Evolutionary conservation across 1,140 invertebrate genomes (phyloP).

Genomic region (Drosophila ficusphila): DNA sequence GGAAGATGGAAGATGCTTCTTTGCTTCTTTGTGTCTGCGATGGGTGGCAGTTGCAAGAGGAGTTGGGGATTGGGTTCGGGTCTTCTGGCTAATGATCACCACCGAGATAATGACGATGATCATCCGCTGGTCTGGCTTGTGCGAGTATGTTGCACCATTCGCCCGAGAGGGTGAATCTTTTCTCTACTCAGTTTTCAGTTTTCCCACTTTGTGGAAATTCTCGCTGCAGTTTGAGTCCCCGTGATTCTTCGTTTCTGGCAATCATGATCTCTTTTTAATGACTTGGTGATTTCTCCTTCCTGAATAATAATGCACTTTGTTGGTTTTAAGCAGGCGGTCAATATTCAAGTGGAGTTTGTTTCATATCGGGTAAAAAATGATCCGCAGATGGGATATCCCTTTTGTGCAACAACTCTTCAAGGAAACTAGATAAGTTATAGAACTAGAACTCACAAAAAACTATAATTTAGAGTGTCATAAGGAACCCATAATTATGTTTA

Average conservation of each 20-base stretch:
- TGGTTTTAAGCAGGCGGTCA: background rate
- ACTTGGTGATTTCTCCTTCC: background rate
- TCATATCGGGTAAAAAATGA: background rate
- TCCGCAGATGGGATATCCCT: background rate
- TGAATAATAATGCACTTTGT: background rate
- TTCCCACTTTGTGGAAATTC: slow-evolving; percentile 14
- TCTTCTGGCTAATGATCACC: slow-evolving; percentile 14
- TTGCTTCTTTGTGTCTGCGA: background rate
- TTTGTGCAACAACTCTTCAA: too few relatives aligned
- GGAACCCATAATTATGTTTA: too few relatives aligned
- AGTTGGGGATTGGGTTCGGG: background rate
- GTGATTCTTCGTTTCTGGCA: background rate
- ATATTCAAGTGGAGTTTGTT: too few relatives aligned
- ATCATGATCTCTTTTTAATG: background rate
- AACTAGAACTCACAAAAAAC: too few relatives aligned
- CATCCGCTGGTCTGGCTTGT: slow-evolving; percentile 26
- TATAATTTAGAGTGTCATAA: too few relatives aligned
- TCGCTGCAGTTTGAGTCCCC: background rate
- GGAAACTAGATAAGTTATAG: too few relatives aligned
- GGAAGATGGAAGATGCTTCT: slow-evolving; percentile 8
- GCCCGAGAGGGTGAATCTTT: slow-evolving; percentile 15
- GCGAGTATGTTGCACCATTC: slow-evolving; percentile 7
- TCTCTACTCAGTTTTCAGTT: slow-evolving; percentile 26
- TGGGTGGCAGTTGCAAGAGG: too few relatives aligned
- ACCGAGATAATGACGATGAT: slow-evolving; percentile 24